A percentile compares a stretch with the other conserved stretches of the same genome.
These are phyloP conservation scores for Polyommatus iphigenia DNA, from an alignment of 2,888 invertebrate genomes.

Conservation along the genomic window DNA sequence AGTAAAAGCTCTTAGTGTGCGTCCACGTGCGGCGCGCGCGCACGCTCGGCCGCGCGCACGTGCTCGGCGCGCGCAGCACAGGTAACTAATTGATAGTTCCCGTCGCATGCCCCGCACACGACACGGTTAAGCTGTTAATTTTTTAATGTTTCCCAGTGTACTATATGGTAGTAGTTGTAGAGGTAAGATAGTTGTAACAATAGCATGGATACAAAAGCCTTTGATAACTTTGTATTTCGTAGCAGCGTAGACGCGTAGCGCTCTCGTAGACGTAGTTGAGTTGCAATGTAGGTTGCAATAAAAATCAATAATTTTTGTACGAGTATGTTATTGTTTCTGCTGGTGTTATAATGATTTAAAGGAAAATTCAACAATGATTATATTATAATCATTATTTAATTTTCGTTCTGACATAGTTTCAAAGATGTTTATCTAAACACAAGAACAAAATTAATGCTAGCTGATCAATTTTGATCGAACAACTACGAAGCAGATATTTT, in stretches of 20 bases:
- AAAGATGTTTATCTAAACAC: too few relatives aligned
- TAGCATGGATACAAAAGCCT: neutral
- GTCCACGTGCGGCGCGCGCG: slow-evolving; percentile 57
- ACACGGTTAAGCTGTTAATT: slow-evolving; percentile 19
- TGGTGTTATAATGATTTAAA: too few relatives aligned
- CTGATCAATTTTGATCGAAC: too few relatives aligned
- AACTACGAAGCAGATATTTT: too few relatives aligned
- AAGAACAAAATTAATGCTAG: too few relatives aligned
- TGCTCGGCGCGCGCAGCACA: slow-evolving; percentile 54
- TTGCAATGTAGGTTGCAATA: neutral
- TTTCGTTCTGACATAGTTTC: too few relatives aligned
- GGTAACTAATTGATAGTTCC: slow-evolving; percentile 47
- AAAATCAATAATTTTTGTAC: too few relatives aligned
- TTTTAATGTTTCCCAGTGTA: neutral
- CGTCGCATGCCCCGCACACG: slow-evolving; percentile 33
- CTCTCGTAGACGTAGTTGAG: neutral
- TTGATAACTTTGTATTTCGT: neutral
- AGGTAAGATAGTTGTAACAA: neutral
- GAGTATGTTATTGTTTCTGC: too few relatives aligned
- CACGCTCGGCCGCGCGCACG: slow-evolving; percentile 60
- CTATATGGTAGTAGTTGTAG: neutral
- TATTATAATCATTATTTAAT: too few relatives aligned
- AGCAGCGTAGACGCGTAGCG: neutral
- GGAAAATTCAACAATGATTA: too few relatives aligned
- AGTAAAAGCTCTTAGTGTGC: slow-evolving; percentile 49